phyloP scores from a whole-genome alignment of 1,140 invertebrate genomes.

The Magallana angulata region DNA sequence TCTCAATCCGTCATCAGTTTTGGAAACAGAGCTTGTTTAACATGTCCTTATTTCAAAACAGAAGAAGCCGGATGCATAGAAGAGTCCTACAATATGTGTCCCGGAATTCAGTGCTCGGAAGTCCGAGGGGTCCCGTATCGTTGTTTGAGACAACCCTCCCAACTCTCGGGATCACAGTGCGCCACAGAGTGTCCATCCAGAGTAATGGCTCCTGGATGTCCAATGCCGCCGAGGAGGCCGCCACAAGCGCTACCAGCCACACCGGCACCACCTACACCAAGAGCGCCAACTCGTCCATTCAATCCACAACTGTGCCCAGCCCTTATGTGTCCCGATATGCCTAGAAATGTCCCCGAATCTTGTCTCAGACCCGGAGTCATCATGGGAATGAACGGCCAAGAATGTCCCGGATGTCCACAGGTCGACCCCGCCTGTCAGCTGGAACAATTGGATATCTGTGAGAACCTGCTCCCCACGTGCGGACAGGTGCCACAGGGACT shows the following conservation, averaged over 20 bases:
- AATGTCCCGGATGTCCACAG: slow-evolving; percentile 16
- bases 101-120: neutral
- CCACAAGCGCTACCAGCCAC: neutral
- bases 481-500: neutral
- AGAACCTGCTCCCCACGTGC: neutral
- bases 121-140: neutral
- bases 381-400: neutral
- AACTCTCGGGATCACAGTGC: neutral
- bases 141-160: neutral
- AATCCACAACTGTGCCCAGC: slow-evolving; percentile 3
- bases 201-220: neutral
- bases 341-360: neutral
- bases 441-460: neutral
- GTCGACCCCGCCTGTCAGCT: neutral
- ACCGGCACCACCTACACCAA: neutral
- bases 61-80: slow-evolving; percentile 1
- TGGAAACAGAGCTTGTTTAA: slow-evolving; percentile 9
- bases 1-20: slow-evolving; percentile 4
- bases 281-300: neutral
- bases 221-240: neutral
- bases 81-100: slow-evolving; percentile 6
- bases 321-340: neutral
- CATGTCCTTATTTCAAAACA: slow-evolving; percentile 14
- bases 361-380: neutral
- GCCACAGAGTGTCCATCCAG: neutral